Percentiles rank a stretch among this genome's conserved stretches.
Evolutionary conservation across 2,888 invertebrate genomes (phyloP).

Genomic region (Helleia helle): DNA sequence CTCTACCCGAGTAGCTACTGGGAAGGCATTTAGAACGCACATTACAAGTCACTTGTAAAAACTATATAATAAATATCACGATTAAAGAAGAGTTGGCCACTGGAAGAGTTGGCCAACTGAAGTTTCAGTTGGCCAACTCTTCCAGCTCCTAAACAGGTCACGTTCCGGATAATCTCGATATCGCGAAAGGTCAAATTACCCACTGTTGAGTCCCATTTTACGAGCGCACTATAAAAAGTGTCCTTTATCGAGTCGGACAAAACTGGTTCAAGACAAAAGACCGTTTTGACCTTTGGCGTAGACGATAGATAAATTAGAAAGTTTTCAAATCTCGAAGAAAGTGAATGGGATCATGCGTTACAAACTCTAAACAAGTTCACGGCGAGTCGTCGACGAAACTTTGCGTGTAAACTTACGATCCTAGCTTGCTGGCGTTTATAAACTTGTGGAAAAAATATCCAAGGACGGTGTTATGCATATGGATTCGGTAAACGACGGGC

Average conservation of each 20-base stretch:
- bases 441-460: constrained; percentile 45
- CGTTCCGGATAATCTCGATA: constrained; percentile 9
- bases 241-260: constrained; percentile 44
- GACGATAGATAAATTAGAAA: constrained; percentile 39
- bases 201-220: constrained; percentile 39
- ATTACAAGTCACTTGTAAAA: not conserved
- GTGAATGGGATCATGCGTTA: constrained; percentile 30
- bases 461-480: constrained; percentile 67
- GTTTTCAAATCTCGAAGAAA: constrained; percentile 31
- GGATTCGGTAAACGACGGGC: constrained; percentile 65
- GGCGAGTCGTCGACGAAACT: constrained; percentile 30
- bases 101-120: not conserved
- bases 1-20: not conserved
- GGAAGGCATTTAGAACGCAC: not conserved
- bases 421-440: constrained; percentile 33
- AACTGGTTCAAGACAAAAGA: constrained; percentile 28
- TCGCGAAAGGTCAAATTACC: constrained; percentile 47
- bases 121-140: too few species aligned
- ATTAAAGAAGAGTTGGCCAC: constrained; percentile 1
- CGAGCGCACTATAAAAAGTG: constrained; percentile 39
- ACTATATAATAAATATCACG: not conserved
- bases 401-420: constrained; percentile 33
- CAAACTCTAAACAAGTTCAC: constrained; percentile 48
- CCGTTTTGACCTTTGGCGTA: constrained; percentile 29
- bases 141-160: not conserved